A percentile compares a stretch with the other conserved stretches of the same genome.
phyloP scores from a whole-genome alignment of 2,797 vertebrate species.

The Cheirogaleus major region DNA sequence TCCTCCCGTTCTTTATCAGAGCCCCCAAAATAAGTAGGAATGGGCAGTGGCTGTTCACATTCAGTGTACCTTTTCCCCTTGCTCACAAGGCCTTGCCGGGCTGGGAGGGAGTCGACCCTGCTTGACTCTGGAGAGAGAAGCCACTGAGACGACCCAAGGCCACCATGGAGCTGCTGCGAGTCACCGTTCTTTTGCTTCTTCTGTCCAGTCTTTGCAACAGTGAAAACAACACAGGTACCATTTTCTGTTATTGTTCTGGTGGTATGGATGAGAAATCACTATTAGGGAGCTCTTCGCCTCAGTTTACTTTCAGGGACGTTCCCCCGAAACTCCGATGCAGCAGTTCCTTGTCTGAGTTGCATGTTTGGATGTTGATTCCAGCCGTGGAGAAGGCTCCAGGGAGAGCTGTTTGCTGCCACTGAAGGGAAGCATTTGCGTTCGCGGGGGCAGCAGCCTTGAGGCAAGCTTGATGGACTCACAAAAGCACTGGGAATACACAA shows the following conservation, averaged over 20 bases:
- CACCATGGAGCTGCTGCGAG: conserved; percentile 86
- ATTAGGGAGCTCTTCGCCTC: background rate
- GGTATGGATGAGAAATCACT: background rate
- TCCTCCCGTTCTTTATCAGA: conserved; percentile 94
- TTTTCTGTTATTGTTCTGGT: conserved; percentile 12
- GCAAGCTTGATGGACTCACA: background rate
- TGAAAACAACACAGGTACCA: conserved; percentile 67
- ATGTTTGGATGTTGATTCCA: background rate
- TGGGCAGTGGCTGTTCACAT: conserved; percentile 82
- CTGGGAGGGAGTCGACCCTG: conserved; percentile 71
- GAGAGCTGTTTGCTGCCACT: background rate
- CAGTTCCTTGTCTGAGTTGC: background rate
- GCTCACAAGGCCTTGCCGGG: conserved; percentile 79
- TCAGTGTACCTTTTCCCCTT: conserved; percentile 87
- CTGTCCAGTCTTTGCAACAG: conserved; percentile 47
- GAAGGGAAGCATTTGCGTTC: background rate
- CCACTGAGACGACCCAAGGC: conserved; percentile 29
- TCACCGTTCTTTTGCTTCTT: conserved; percentile 81
- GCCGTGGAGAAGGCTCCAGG: background rate
- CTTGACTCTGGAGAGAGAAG: conserved; percentile 71
- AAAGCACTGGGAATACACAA: background rate
- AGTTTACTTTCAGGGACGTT: background rate
- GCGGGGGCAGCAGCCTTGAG: background rate
- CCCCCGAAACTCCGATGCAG: background rate
- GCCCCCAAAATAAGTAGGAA: conserved; percentile 92